Conservation (phyloP, 2,888 invertebrate species). For the Mactromeris polynyma region DNA sequence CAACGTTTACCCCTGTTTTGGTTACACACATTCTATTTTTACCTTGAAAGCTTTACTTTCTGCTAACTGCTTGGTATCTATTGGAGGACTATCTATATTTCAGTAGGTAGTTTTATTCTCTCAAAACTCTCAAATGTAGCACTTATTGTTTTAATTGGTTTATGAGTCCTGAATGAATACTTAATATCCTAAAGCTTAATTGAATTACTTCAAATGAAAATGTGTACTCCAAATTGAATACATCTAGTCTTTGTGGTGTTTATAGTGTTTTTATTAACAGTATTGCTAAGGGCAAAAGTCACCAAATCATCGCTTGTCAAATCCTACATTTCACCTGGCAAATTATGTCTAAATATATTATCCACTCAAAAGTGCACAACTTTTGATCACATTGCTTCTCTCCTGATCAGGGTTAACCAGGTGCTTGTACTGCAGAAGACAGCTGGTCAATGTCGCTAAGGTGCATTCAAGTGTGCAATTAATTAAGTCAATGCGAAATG, state of each 20-base stretch:
- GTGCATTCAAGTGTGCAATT: constrained; percentile 63
- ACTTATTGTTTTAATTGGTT: too few species aligned
- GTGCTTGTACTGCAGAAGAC: constrained; percentile 63
- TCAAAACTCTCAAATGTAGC: too few species aligned
- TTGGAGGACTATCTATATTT: too few species aligned
- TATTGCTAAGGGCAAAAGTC: constrained; percentile 33
- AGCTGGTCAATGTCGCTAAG: constrained; percentile 62
- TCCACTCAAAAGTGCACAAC: constrained; percentile 39
- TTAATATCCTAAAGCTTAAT: neutral
- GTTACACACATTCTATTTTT: too few species aligned
- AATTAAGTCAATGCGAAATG: constrained; percentile 40
- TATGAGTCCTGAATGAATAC: neutral
- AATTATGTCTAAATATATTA: constrained; percentile 41
- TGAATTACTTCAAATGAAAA: neutral
- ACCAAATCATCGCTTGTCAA: constrained; percentile 51
- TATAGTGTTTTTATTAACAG: neutral
- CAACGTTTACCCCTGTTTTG: too few species aligned
- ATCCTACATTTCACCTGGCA: constrained; percentile 52
- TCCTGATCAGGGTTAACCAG: constrained; percentile 66
- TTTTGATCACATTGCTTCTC: constrained; percentile 59
- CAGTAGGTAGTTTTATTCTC: too few species aligned
- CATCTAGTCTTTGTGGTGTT: neutral
- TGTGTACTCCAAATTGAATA: neutral
- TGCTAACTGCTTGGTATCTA: too few species aligned
- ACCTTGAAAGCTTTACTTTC: too few species aligned